phyloP scores from a whole-genome alignment of 2,888 invertebrate species.

The Automeris io region DNA sequence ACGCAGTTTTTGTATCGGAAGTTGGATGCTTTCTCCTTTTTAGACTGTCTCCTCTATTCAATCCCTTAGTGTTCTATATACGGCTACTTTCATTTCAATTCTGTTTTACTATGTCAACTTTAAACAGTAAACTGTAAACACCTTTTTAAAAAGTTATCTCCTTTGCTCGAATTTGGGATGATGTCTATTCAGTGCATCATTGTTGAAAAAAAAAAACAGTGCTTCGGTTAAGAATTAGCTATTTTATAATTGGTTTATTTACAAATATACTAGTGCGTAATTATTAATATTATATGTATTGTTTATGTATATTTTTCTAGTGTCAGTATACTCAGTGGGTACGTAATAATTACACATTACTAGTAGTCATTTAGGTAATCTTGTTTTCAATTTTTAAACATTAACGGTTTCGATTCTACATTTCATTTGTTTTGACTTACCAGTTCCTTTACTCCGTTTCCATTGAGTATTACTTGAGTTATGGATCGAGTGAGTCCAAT shows the following conservation, averaged over 20 bases:
- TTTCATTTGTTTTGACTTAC: slow-evolving; percentile 42
- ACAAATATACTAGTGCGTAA: too few relatives aligned
- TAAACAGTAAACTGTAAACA: not conserved
- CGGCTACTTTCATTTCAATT: slow-evolving; percentile 10
- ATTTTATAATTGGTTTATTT: too few relatives aligned
- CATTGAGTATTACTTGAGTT: slow-evolving; percentile 55
- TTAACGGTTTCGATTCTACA: slow-evolving; percentile 5
- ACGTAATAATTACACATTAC: too few relatives aligned
- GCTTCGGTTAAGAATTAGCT: too few relatives aligned
- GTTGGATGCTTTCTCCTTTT: slow-evolving; percentile 47
- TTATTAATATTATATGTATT: too few relatives aligned
- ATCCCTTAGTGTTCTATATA: slow-evolving; percentile 7
- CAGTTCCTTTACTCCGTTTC: slow-evolving; percentile 54
- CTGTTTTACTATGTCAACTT: not conserved
- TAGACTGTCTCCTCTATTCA: slow-evolving; percentile 29
- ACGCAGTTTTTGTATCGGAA: slow-evolving; percentile 70
- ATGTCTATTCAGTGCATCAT: too few relatives aligned
- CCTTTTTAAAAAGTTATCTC: too few relatives aligned
- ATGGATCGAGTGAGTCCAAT: slow-evolving; percentile 42
- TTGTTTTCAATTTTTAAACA: slow-evolving; percentile 19
- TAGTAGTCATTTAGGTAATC: slow-evolving; percentile 15
- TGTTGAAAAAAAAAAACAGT: too few relatives aligned
- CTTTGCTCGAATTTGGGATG: too few relatives aligned
- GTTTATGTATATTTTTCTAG: too few relatives aligned
- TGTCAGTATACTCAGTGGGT: too few relatives aligned